These are phyloP conservation scores for Rotaria macrura DNA, from an alignment of 2,888 invertebrate species.

Conservation along the genomic window DNA sequence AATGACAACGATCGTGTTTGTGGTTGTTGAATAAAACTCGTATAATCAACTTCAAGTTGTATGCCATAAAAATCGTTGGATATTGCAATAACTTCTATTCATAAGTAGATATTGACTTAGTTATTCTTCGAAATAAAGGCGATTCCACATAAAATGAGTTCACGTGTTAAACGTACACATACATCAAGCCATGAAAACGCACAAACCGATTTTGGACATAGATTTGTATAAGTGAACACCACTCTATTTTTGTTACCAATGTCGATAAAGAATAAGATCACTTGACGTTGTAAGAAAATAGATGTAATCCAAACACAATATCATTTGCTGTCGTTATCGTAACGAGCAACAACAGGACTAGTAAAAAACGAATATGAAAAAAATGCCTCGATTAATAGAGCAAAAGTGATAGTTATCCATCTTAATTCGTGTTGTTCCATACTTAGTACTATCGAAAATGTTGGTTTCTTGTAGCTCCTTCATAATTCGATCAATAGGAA, in stretches of 20 bases:
- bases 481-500: not conserved
- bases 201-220: slow-evolving; percentile 4
- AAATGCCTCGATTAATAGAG: too few relatives aligned
- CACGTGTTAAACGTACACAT: not conserved
- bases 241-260: not conserved
- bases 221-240: not conserved
- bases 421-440: not conserved
- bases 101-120: not conserved
- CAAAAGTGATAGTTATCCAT: not conserved
- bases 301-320: slow-evolving; percentile 14
- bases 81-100: not conserved
- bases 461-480: not conserved
- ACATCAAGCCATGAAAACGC: not conserved
- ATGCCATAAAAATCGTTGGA: not conserved
- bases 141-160: not conserved
- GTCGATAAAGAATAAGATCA: not conserved
- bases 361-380: not conserved
- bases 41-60: slow-evolving; percentile 10
- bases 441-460: not conserved
- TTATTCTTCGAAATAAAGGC: not conserved
- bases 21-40: not conserved
- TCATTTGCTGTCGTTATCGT: not conserved
- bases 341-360: not conserved
- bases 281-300: not conserved
- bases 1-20: not conserved